A percentile compares a stretch with the other conserved stretches of the same genome.
Evolutionary conservation across 2,888 invertebrate genomes (phyloP).

Genomic region (Phymatocera aterrima): DNA sequence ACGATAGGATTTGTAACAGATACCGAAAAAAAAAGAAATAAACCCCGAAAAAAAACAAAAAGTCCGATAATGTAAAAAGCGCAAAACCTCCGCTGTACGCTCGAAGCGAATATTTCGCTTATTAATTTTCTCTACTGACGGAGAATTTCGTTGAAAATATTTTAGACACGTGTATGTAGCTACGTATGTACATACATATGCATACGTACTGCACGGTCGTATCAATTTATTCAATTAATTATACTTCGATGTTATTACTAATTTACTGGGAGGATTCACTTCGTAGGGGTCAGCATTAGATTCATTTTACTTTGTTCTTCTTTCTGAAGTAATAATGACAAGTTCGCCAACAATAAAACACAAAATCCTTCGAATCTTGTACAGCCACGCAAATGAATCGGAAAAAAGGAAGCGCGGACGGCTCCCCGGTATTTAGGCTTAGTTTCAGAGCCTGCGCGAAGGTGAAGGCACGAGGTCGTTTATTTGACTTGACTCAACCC

Average conservation of each 20-base stretch:
- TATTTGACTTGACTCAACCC: slow-evolving; percentile 72
- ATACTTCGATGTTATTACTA: not conserved
- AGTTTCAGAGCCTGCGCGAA: slow-evolving; percentile 57
- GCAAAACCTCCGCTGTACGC: not conserved
- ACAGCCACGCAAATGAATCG: slow-evolving; percentile 48
- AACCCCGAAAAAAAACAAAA: not conserved
- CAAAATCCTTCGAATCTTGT: slow-evolving; percentile 29
- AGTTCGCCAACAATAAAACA: no score
- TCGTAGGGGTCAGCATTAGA: no score
- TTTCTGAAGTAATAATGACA: no score
- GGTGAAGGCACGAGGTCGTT: slow-evolving; percentile 67
- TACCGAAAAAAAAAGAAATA: not conserved
- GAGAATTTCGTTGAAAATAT: slow-evolving; percentile 28
- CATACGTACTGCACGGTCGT: no score
- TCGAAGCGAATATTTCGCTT: slow-evolving; percentile 67
- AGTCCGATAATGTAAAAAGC: slow-evolving; percentile 4
- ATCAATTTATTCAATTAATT: slow-evolving; percentile 8
- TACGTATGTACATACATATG: not conserved
- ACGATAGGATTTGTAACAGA: slow-evolving; percentile 29
- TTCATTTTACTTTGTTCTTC: no score
- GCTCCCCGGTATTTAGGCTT: slow-evolving; percentile 68
- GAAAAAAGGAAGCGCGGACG: slow-evolving; percentile 49
- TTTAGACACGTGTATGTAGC: slow-evolving; percentile 13
- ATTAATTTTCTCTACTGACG: slow-evolving; percentile 64
- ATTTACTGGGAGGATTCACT: not conserved